Base-by-base conservation (phyloP, 2,888 invertebrate species). In the Eristalis arbustorum region DNA sequence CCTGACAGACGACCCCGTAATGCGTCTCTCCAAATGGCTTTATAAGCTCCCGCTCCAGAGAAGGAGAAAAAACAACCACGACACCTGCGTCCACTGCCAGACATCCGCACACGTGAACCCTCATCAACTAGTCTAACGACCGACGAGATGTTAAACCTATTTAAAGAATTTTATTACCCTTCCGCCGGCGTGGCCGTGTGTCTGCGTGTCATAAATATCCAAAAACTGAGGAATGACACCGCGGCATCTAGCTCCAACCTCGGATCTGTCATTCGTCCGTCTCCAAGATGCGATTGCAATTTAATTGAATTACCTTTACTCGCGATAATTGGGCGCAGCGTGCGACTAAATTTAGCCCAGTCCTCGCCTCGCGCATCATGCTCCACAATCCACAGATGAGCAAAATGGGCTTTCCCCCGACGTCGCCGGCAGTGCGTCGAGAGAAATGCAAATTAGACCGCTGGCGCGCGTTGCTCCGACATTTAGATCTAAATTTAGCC, bases 401-500 rank as follows among this genome's bases (percentile, higher is more conserved):
- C 23, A 57, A n/a, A 11, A 22, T 11, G 57, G 11, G 40, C 57
- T 18, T 34, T 56, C 40, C 80, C 57, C 64, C 64, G 42, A 66
- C 13, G 37, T 40, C 57, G 64, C 13, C 49, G 62, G 22, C 28
- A 5, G 8, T n/a, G 18, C 66, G 71, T 61, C 76, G 81, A 69
- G 61, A 49, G 28, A 56, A 67, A 76, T 67, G 76, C 22, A 61
- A 82, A 82, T 71, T 82, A 63, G 63, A 34, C 67, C 10, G 49
- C 49, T 8, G 49, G 23, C 75, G 40, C 13, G 40, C 62, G 23
- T 40, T 56, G 18, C 14, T 23, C 40, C 28, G 28, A 59, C 63
- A 69, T 49, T 78, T 56, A 34, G 18, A 49, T 83, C 73, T 83
- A 83, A 83, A 83, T 64, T 83, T 83, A 83, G 67, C 57, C 79